These are phyloP conservation scores for Mormyrops attenuatus DNA, from an alignment of 2,797 vertebrate genomes.

Conservation along the genomic window DNA sequence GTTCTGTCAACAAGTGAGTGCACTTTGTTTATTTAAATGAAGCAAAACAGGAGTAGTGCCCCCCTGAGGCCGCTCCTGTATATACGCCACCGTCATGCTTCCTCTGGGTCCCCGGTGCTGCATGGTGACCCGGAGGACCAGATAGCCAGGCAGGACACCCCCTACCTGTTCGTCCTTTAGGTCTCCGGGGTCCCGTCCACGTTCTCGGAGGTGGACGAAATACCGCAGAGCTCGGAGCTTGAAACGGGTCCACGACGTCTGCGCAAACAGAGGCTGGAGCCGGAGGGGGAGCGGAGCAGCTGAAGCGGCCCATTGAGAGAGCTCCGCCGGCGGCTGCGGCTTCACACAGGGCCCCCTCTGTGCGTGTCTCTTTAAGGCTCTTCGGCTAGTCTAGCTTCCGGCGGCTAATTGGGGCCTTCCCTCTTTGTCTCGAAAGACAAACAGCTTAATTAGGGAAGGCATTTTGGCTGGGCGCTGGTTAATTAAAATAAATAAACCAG, in stretches of 20 bases:
- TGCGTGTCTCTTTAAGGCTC: neutral
- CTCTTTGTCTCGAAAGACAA: conserved; percentile 44
- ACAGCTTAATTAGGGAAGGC: conserved; percentile 48
- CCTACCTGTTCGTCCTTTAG: neutral
- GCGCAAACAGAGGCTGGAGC: conserved; percentile 47
- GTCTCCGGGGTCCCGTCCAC: neutral
- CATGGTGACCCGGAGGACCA: neutral
- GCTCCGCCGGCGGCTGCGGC: conserved; percentile 25
- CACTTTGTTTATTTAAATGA: neutral
- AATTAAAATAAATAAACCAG: conserved; percentile 62
- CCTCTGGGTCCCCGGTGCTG: neutral
- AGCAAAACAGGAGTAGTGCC: neutral
- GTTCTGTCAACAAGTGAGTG: neutral
- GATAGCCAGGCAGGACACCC: neutral
- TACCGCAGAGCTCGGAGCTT: conserved; percentile 36
- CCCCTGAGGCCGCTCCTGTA: neutral
- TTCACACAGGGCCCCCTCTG: conserved; percentile 42
- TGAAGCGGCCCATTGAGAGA: conserved; percentile 36
- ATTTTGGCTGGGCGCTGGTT: conserved; percentile 41
- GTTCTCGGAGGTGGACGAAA: conserved; percentile 9
- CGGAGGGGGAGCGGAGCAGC: conserved; percentile 31
- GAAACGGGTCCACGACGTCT: conserved; percentile 48
- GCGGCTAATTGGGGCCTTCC: conserved; percentile 41
- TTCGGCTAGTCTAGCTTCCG: neutral
- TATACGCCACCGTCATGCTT: neutral